Percentiles rank a stretch among this genome's conserved stretches.
Conservation (phyloP, 1,140 invertebrate species). For the Drosophila nasuta region DNA sequence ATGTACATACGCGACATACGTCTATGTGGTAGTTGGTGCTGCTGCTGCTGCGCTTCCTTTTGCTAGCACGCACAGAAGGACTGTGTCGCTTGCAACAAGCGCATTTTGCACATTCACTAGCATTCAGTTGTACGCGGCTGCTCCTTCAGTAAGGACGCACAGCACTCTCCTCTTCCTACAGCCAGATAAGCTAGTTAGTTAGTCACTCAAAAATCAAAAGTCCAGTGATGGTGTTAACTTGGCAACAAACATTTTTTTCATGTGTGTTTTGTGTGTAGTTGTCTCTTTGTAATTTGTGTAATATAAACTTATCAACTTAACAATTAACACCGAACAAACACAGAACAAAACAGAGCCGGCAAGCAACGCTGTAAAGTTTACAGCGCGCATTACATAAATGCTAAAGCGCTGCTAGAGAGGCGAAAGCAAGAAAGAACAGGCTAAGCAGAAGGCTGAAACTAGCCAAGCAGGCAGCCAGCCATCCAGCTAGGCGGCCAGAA, state of each 20-base stretch:
- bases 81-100: slow-evolving; percentile 69
- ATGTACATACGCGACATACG: slow-evolving; percentile 53
- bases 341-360: slow-evolving; percentile 41
- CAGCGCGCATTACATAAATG: slow-evolving; percentile 66
- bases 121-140: slow-evolving; percentile 78
- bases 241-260: background rate
- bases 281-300: slow-evolving; percentile 20
- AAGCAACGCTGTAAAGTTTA: slow-evolving; percentile 65
- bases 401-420: slow-evolving; percentile 39
- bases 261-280: slow-evolving; percentile 11
- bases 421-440: background rate
- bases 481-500: background rate
- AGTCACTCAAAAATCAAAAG: slow-evolving; percentile 4
- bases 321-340: background rate
- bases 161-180: slow-evolving; percentile 57
- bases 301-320: slow-evolving; percentile 6
- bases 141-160: slow-evolving; percentile 83
- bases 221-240: slow-evolving; percentile 26
- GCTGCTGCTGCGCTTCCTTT: slow-evolving; percentile 58
- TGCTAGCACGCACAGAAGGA: slow-evolving; percentile 3
- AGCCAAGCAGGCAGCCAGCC: background rate
- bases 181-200: slow-evolving; percentile 30
- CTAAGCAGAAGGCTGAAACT: slow-evolving; percentile 1
- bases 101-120: slow-evolving; percentile 73
- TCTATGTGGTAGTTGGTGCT: slow-evolving; percentile 66